Conservation (phyloP, 2,888 invertebrate species). For the Epistrophe eligans region DNA sequence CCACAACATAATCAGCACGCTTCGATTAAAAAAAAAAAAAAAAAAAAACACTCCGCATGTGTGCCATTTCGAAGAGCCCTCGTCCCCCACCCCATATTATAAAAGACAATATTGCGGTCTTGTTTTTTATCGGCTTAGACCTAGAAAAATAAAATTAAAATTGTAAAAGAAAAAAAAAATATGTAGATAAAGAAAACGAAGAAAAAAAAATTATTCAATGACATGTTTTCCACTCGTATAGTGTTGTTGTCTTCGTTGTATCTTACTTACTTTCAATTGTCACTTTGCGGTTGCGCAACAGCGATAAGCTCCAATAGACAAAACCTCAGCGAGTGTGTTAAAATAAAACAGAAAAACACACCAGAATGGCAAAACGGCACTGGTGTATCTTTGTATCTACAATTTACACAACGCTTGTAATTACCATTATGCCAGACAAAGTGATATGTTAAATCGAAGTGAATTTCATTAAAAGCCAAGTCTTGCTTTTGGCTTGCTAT, state of each 20-base stretch:
- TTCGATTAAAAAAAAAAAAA: constrained; percentile 36
- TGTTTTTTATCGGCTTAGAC: constrained; percentile 66
- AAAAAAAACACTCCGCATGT: constrained; percentile 7
- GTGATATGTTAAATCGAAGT: constrained; percentile 56
- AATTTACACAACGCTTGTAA: constrained; percentile 39
- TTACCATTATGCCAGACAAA: constrained; percentile 54
- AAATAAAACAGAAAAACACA: constrained; percentile 19
- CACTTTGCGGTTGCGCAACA: constrained; percentile 73
- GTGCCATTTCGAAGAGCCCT: constrained; percentile 11
- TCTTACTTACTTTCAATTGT: constrained; percentile 71
- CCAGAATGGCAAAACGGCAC: not conserved
- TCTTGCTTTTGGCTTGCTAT: constrained; percentile 19
- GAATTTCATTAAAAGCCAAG: constrained; percentile 64
- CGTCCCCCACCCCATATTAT: constrained; percentile 4
- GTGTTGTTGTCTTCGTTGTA: constrained; percentile 36
- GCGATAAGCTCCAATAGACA: constrained; percentile 63
- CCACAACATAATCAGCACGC: constrained; percentile 65
- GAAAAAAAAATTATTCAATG: constrained; percentile 48
- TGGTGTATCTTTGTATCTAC: constrained; percentile 33
- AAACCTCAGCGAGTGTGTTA: constrained; percentile 62
- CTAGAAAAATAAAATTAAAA: constrained; percentile 57
- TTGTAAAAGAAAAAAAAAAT: not conserved
- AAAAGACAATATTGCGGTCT: constrained; percentile 64
- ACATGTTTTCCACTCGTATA: constrained; percentile 39
- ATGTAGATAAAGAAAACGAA: constrained; percentile 14